Conservation (phyloP, 2,797 vertebrate genomes). For the Onychomys leucogaster region DNA sequence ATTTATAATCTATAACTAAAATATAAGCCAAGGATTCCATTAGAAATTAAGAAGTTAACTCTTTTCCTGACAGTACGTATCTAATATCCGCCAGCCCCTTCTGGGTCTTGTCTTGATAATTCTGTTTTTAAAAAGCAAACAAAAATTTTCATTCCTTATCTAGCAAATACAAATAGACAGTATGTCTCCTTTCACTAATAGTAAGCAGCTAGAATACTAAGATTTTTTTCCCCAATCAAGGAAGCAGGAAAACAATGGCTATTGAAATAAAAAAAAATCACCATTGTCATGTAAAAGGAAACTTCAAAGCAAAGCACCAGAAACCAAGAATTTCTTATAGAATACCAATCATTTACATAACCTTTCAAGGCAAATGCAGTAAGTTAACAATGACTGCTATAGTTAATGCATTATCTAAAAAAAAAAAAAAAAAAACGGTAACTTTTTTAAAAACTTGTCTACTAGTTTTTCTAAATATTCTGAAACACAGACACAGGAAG, state of each 20-base stretch:
- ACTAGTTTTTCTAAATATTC: not conserved
- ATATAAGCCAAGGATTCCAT: slow-evolving; percentile 9
- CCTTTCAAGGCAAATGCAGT: not conserved
- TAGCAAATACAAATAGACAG: not conserved
- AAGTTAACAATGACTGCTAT: slow-evolving; percentile 3
- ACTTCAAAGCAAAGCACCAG: slow-evolving; percentile 38
- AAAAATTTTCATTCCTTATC: not conserved
- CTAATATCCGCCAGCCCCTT: not conserved
- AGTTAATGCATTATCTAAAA: not conserved
- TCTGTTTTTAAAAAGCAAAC: not conserved
- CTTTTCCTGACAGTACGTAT: not conserved
- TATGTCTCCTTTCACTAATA: slow-evolving; percentile 4
- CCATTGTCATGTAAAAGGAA: not conserved
- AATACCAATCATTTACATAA: not conserved
- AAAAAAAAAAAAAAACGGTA: slow-evolving; percentile 53
- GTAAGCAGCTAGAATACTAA: not conserved
- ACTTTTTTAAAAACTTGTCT: not conserved
- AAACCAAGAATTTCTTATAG: slow-evolving; percentile 44
- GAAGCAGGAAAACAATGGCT: not conserved
- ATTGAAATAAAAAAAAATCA: not conserved
- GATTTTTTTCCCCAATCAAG: not conserved
- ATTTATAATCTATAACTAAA: not conserved
- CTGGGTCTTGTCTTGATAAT: not conserved
- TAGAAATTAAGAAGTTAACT: not conserved
- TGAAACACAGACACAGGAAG: not conserved